Base-by-base conservation (phyloP, 2,888 invertebrate species). In the Galeruca laticollis region DNA sequence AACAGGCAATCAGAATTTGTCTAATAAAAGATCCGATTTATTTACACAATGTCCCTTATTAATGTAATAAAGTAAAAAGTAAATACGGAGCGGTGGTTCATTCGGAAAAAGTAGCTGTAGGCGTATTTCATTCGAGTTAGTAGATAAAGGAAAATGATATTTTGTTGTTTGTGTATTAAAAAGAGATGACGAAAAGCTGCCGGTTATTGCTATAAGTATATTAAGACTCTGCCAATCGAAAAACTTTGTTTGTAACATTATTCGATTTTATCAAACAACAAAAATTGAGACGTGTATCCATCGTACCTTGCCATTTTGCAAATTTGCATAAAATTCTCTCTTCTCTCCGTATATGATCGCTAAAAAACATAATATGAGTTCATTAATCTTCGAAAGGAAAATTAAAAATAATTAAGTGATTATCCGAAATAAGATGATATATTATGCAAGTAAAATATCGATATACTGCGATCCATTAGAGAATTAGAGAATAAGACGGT, bases 101-200 rank as follows among this genome's bases (percentile, higher is more conserved):
- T 77, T 78, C 71, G 77, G 78, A 77, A 77, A 75, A 77, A 77
- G 77, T 76, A 74, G 78, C 78, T 76, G 61, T 72, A 71, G 77
- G 78, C 73, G 57, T 73, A 75, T 77, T 77, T 73, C 74, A 76
- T 76, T 68, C 65, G 60, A 47, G 70, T 56, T 69, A 63, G 65
- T 60, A 63, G 67, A 70, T 57, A 67, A 52, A 67, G 56, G 64
- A 64, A 57, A 57, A 64, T 64, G 57, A 57, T 52, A 67, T 70
- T 67, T 52, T 67, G 52, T 49, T 70, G 52, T 49, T 70, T 60
- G 62, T 47, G 26, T 56, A 47, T 52, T 47, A 61, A 20, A 31
- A 15, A 18, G 18, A 47, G 15, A 47, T 47, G 47, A 47, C 5
- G 33, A n/a, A 57, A 57, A 26, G 18, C 56, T 47, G 56, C 57